Evolutionary conservation across 2,113 vertebrate genomes (phyloP), one percentile per base, ranked within the genome.

Genomic region (Zapornia atra): DNA sequence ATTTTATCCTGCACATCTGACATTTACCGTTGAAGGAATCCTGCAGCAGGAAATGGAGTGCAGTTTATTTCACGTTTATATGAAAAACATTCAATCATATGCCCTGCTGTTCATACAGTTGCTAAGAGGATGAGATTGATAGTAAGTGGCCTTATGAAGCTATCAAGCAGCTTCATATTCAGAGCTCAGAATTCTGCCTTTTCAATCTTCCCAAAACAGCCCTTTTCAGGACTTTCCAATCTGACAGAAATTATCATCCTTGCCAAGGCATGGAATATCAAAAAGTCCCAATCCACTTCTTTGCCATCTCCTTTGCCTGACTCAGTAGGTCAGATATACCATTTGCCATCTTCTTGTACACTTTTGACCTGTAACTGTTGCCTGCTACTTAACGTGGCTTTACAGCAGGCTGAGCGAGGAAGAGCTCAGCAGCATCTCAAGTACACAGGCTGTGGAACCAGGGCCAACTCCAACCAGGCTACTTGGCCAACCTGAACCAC

Each of bases 41-140:
- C 60, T 93, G 71, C 61, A 61, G 77, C 28, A 72, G 90, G 92
- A 93, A 94, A 82, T 34, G n/a, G 61, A 95, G 48, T 72, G 73
- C 12, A 0, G 65, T 94, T 95, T 95, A 93, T 92, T 96, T 94
- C 88, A 94, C 5, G 2, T 92, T 92, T 82, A 60, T 85, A 87
- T 92, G 88, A 87, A 91, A 95, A 94, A 82, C 81, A 87, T 91
- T 96, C 91, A 80, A 38, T 96, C 92, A 72, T 85, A 80, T 82
- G 77, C 66, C 81, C 88, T 85, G 78, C 92, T 94, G 81, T 84
- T 96, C 75, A 18, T 86, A 63, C 44, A 91, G 87, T 90, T 89
- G 78, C 77, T 95, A 91, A 95, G 86, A 95, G 92, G 86, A 82
- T 66, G 96, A 96, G 83, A 93, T 91, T 93, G 86, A 94, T 93